phyloP scores from a whole-genome alignment of 2,888 invertebrate genomes.

The Tiliacea aurago region DNA sequence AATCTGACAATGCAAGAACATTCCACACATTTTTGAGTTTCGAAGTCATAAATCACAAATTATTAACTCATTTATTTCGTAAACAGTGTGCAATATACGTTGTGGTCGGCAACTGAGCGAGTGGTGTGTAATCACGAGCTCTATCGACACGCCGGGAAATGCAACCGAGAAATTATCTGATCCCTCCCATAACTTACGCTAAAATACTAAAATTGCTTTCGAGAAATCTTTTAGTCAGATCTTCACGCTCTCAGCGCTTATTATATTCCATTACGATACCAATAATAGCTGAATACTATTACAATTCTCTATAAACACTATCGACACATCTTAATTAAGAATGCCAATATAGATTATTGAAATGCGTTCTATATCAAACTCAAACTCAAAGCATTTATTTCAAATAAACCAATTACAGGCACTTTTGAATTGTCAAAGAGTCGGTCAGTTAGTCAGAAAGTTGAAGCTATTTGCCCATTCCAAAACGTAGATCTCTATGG shows the following conservation, averaged over 20 bases:
- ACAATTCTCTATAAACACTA: conserved; percentile 75
- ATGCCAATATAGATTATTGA: conserved; percentile 70
- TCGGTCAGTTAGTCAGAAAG: too few relatives aligned
- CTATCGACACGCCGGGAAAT: conserved; percentile 85
- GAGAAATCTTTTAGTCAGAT: conserved; percentile 87
- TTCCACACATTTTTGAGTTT: neutral
- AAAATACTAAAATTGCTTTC: conserved; percentile 89
- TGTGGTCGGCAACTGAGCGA: conserved; percentile 63
- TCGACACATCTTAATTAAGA: conserved; percentile 79
- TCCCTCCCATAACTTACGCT: conserved; percentile 88
- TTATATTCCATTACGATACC: conserved; percentile 89
- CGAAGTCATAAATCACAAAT: conserved; percentile 42
- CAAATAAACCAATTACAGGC: too few relatives aligned
- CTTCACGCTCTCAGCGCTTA: conserved; percentile 88
- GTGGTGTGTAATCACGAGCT: conserved; percentile 78
- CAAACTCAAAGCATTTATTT: too few relatives aligned
- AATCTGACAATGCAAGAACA: conserved; percentile 37
- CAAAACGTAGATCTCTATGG: too few relatives aligned
- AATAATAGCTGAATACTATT: conserved; percentile 86
- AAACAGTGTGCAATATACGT: conserved; percentile 61
- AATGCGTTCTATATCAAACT: conserved; percentile 64
- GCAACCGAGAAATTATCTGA: conserved; percentile 87
- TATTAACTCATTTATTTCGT: conserved; percentile 61
- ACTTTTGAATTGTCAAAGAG: too few relatives aligned
- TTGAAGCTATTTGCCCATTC: too few relatives aligned